Percentiles rank a stretch among this genome's conserved stretches.
Evolutionary conservation across 2,797 vertebrate species (phyloP).

Genomic region (Falco peregrinus): DNA sequence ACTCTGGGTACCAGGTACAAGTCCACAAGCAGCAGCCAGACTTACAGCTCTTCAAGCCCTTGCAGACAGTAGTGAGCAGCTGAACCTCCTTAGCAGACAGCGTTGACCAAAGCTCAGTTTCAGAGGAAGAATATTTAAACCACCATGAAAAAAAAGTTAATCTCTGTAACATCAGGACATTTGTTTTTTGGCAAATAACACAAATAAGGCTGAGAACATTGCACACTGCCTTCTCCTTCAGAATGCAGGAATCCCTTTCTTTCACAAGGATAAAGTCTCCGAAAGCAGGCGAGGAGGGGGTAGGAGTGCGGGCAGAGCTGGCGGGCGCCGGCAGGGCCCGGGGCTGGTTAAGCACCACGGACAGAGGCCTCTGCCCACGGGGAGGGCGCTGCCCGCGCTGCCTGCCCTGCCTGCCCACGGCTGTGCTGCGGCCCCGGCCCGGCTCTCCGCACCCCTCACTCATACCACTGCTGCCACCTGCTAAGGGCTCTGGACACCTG

Average conservation of each 20-base stretch:
- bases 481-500: not conserved
- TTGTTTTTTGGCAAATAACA: not conserved
- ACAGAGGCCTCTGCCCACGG: not conserved
- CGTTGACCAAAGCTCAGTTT: accelerated
- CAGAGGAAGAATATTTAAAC: not conserved
- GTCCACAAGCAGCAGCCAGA: not conserved
- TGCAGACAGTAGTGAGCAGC: too few relatives aligned
- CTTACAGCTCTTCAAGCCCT: not conserved
- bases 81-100: not conserved
- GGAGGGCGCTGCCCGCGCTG: not conserved
- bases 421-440: not conserved
- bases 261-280: too few relatives aligned
- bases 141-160: accelerated
- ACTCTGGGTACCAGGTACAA: accelerated
- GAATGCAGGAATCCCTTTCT: not conserved
- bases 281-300: accelerated
- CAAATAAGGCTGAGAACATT: accelerated
- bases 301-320: accelerated
- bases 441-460: not conserved
- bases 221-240: accelerated
- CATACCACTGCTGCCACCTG: accelerated
- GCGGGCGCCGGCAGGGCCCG: too few relatives aligned
- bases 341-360: not conserved
- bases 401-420: accelerated
- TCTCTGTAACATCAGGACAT: accelerated